phyloP scores from a whole-genome alignment of 2,888 invertebrate species.

The Eristalinus sepulchralis region DNA sequence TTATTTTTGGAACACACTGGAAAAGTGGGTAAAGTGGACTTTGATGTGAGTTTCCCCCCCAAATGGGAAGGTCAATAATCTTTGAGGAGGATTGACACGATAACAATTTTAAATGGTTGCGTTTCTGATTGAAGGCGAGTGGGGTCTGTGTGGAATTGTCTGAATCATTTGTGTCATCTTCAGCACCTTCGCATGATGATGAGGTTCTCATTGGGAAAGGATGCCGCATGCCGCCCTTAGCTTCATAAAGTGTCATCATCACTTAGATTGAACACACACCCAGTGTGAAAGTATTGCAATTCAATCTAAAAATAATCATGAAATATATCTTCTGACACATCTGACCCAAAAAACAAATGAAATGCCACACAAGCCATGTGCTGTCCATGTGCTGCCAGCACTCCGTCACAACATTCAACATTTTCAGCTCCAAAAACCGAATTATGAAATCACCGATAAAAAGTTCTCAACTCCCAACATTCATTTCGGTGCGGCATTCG shows the following conservation, averaged over 20 bases:
- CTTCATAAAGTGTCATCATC: too few relatives aligned
- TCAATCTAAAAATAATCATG: background rate
- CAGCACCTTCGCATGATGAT: too few relatives aligned
- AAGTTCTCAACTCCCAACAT: background rate
- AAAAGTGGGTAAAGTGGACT: conserved; percentile 5
- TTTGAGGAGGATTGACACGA: background rate
- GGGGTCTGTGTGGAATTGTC: too few relatives aligned
- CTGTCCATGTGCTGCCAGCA: background rate
- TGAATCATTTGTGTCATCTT: too few relatives aligned
- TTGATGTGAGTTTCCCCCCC: conserved; percentile 12
- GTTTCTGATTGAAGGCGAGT: too few relatives aligned
- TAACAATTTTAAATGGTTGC: background rate
- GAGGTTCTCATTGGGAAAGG: too few relatives aligned
- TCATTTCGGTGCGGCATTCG: background rate
- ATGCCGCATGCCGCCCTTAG: too few relatives aligned
- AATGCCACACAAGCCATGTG: background rate
- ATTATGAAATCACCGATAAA: background rate
- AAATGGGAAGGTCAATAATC: background rate
- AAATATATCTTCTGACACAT: background rate
- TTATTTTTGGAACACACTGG: background rate
- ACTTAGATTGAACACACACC: too few relatives aligned
- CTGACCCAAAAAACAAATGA: background rate
- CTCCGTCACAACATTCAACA: background rate
- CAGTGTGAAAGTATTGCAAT: background rate
- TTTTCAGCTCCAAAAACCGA: background rate